A percentile compares a stretch with the other conserved stretches of the same genome.
These are phyloP conservation scores for Knipowitschia caucasica DNA, from an alignment of 2,797 vertebrate species.

Conservation along the genomic window DNA sequence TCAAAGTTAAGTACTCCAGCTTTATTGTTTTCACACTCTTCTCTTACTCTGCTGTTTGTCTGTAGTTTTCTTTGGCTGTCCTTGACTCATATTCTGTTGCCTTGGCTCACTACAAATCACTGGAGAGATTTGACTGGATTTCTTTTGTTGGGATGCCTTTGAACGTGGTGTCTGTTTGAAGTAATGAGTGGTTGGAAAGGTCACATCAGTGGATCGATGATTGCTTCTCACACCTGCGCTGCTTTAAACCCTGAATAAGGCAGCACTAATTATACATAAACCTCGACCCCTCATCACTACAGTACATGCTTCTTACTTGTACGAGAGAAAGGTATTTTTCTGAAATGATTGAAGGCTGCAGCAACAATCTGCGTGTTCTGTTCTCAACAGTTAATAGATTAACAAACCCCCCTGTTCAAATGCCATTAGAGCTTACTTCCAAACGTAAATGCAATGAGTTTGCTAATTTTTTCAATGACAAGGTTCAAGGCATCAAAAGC, in stretches of 20 bases:
- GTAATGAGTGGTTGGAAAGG: constrained; percentile 45
- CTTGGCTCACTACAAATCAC: not conserved
- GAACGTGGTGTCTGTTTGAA: constrained; percentile 8
- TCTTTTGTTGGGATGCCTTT: constrained; percentile 39
- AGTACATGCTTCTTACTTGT: constrained; percentile 33
- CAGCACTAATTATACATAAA: constrained; percentile 43
- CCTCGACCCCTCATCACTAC: constrained; percentile 35
- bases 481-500: too few relatives aligned
- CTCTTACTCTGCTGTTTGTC: not conserved
- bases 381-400: too few relatives aligned
- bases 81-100: not conserved
- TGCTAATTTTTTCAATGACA: too few relatives aligned
- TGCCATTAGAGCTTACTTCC: too few relatives aligned
- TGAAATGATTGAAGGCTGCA: too few relatives aligned
- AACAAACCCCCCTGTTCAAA: too few relatives aligned
- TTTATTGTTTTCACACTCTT: not conserved
- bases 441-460: too few relatives aligned
- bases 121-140: constrained; percentile 14
- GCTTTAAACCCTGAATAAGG: constrained; percentile 27
- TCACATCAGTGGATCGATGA: constrained; percentile 58
- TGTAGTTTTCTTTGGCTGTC: constrained; percentile 2
- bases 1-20: too few relatives aligned
- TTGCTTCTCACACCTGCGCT: constrained; percentile 40
- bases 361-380: too few relatives aligned
- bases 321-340: too few relatives aligned